These are phyloP conservation scores for Lepilemur ruficaudatus DNA, from an alignment of 2,797 vertebrate species.

Conservation along the genomic window DNA sequence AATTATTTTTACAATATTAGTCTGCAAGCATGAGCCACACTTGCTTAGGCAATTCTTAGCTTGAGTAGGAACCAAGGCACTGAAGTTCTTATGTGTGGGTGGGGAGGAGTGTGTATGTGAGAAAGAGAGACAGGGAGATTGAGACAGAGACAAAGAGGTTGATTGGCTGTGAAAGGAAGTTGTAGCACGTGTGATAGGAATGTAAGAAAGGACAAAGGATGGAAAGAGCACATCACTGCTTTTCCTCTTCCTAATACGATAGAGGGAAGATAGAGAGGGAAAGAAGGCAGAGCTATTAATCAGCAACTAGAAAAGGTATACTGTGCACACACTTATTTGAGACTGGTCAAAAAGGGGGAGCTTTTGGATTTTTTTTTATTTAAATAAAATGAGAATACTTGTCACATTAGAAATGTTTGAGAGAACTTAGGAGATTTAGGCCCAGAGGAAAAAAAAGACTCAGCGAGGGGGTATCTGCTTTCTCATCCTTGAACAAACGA, in stretches of 20 bases:
- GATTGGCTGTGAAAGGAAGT: background rate
- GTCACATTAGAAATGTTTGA: background rate
- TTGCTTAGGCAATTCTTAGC: background rate
- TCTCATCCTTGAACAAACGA: background rate
- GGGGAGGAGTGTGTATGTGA: background rate
- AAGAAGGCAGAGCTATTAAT: background rate
- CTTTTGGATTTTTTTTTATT: background rate
- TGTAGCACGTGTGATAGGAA: background rate
- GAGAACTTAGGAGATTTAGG: background rate
- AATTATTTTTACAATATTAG: background rate
- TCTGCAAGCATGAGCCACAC: background rate
- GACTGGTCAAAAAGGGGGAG: background rate
- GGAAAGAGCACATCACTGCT: background rate
- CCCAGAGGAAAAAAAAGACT: background rate
- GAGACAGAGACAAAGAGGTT: background rate
- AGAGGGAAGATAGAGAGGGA: background rate
- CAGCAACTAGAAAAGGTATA: background rate
- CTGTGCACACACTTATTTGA: background rate
- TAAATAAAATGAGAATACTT: background rate
- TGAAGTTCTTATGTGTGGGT: background rate
- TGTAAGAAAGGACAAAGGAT: background rate
- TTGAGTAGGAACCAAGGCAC: background rate
- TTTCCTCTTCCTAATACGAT: slow-evolving; percentile 31
- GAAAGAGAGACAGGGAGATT: background rate
- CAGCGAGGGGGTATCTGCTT: background rate